Evolutionary conservation across 2,888 invertebrate genomes (phyloP).

Genomic region (Papilio gigon): DNA sequence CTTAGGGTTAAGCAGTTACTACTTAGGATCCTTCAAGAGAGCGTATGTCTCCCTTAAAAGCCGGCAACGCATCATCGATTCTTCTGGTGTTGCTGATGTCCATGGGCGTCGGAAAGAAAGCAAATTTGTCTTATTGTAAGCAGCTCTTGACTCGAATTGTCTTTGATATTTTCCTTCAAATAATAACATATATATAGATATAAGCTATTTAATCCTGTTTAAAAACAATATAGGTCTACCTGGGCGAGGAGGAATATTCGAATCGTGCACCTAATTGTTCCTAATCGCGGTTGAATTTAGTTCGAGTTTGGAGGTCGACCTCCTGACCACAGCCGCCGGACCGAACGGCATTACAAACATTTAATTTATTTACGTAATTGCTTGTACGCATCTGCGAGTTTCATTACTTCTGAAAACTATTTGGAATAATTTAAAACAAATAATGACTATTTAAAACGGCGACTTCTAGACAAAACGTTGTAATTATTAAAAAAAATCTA

Average conservation of each 20-base stretch:
- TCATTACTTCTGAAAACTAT: constrained; percentile 20
- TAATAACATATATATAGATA: background rate
- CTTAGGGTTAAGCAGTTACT: too few relatives aligned
- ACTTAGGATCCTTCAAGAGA: too few relatives aligned
- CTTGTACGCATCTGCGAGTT: constrained; percentile 27
- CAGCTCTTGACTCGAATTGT: background rate
- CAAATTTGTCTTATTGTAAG: background rate
- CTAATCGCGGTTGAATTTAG: constrained; percentile 32
- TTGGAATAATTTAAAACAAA: constrained; percentile 1
- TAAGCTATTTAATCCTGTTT: background rate
- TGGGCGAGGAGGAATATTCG: constrained; percentile 5
- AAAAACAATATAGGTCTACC: constrained; percentile 6
- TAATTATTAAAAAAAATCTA: background rate
- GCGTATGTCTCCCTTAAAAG: too few relatives aligned
- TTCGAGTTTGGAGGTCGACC: constrained; percentile 22
- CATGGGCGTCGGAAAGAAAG: too few relatives aligned
- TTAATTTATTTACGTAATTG: constrained; percentile 38
- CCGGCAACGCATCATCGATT: too few relatives aligned
- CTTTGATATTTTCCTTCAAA: background rate
- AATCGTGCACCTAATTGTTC: constrained; percentile 10
- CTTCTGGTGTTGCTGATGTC: too few relatives aligned
- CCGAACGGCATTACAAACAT: constrained; percentile 32
- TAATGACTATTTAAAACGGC: background rate
- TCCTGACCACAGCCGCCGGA: constrained; percentile 18
- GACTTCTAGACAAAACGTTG: background rate